A percentile compares a stretch with the other conserved stretches of the same genome.
phyloP scores from a whole-genome alignment of 2,888 invertebrate species.

The Mesorhabditis sp. region DNA sequence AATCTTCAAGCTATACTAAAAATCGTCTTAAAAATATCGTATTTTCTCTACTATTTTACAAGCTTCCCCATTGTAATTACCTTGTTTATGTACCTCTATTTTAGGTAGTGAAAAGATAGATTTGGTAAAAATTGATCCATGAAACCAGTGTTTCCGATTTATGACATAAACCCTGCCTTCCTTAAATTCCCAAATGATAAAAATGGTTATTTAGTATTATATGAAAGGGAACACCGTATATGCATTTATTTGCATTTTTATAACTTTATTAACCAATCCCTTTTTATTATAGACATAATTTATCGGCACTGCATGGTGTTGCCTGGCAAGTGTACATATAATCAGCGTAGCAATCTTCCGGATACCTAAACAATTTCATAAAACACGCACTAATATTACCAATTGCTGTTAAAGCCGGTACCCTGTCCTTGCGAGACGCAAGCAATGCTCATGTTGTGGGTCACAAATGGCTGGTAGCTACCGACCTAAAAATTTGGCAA shows the following conservation, averaged over 20 bases:
- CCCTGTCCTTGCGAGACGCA: neutral
- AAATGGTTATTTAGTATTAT: no score
- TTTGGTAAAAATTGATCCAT: no score
- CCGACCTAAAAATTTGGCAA: neutral
- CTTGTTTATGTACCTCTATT: no score
- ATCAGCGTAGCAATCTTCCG: neutral
- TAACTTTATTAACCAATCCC: neutral
- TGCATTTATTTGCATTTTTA: neutral
- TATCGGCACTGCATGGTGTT: conserved; percentile 1
- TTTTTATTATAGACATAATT: neutral
- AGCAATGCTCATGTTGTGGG: neutral
- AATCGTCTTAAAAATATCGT: no score
- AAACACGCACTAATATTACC: neutral
- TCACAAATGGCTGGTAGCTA: neutral
- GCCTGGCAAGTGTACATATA: conserved; percentile 4
- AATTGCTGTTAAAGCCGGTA: neutral
- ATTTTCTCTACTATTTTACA: no score
- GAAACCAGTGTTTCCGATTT: no score
- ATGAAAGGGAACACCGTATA: no score
- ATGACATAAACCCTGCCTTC: no score
- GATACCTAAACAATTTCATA: neutral
- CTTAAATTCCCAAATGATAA: no score
- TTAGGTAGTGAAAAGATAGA: no score
- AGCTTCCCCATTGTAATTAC: no score
- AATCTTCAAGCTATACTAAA: no score